These are phyloP conservation scores for Pinna nobilis DNA, from an alignment of 1,140 invertebrate genomes.

Conservation along the genomic window DNA sequence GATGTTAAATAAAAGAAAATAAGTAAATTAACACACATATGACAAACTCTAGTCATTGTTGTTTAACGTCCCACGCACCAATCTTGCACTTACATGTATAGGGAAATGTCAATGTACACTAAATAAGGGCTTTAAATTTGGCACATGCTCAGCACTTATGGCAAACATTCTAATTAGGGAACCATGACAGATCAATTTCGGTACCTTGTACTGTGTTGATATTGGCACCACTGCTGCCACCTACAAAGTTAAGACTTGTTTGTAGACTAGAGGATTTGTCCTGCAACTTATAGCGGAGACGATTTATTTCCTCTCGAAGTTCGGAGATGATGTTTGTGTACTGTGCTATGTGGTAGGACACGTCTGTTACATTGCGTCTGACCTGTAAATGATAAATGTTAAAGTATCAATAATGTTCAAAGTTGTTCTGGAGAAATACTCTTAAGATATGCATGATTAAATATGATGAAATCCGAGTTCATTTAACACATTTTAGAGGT, in stretches of 20 bases:
- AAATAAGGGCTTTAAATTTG: too few species aligned
- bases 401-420: neutral
- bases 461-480: too few species aligned
- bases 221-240: constrained; percentile 69
- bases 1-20: too few species aligned
- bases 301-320: constrained; percentile 87
- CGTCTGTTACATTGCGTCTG: constrained; percentile 86
- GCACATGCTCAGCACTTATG: neutral
- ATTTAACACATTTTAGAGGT: too few species aligned
- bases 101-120: too few species aligned
- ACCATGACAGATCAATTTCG: neutral
- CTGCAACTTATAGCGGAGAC: constrained; percentile 87
- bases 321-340: constrained; percentile 89
- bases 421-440: neutral
- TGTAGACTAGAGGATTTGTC: constrained; percentile 43
- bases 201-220: constrained; percentile 75
- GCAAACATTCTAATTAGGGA: neutral
- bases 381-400: constrained; percentile 75
- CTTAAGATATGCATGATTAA: too few species aligned
- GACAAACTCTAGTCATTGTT: too few species aligned
- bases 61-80: too few species aligned
- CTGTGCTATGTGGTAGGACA: constrained; percentile 87
- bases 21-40: too few species aligned
- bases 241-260: too few species aligned
- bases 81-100: too few species aligned